Evolutionary conservation across 2,888 invertebrate genomes (phyloP), one percentile per base, ranked within the genome.

Genomic region (Tortricodes alternella): DNA sequence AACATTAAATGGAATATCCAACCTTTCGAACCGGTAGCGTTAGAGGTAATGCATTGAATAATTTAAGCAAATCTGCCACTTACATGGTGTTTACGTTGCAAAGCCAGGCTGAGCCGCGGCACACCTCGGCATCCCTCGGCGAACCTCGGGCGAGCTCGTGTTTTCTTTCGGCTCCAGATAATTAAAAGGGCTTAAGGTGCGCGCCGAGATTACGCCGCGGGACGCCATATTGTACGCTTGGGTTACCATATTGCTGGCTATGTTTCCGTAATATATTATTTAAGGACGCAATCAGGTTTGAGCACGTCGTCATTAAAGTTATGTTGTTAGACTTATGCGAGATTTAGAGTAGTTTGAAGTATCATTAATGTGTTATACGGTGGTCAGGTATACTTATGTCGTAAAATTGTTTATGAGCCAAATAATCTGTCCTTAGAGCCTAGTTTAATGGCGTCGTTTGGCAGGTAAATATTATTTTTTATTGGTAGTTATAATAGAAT

Each of bases 111-210:
- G 60, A 69, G 67, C 62, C 41, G 53, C 38, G 53, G 53, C 29
- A 18, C 11, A 53, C 53, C 41, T 55, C 55, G 52, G 44, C 11
- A 27, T 15, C 48, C 41, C 15, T 49, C 53, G 46, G 41, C 5
- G 19, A 18, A 27, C 32, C 53, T 35, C 39, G 46, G 53, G 24
- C 39, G 18, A 24, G 6, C 46, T 64, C 65, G 67, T 81, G 76
- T 82, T 80, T 84, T 85, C 83, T 82, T 85, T 83, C 65, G 65
- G 56, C 62, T 67, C 63, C 60, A 78, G 78, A 78, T 81, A 83
- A 83, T 83, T 82, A 83, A 83, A 77, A 76, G 70, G 78, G 73
- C 80, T 84, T 83, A 81, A 75, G 74, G 74, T 76, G 71, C 67
- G 71, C 64, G 60, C 65, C 61, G 67, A 76, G 82, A 82, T 83